Evolutionary conservation across 1,140 invertebrate genomes (phyloP).

Genomic region (Lycorma delicatula): DNA sequence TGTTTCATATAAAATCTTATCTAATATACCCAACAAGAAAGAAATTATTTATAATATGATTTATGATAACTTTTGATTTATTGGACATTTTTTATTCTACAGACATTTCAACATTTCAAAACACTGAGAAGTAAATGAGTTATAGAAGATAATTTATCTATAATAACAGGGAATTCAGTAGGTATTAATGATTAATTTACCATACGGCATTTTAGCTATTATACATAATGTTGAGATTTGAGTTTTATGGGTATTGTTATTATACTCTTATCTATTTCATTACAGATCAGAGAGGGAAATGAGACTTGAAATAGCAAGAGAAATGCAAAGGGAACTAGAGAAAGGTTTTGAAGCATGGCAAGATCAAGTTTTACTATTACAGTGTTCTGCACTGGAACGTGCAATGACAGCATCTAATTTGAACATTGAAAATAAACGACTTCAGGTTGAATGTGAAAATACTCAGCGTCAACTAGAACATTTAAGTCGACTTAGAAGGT

Average conservation of each 20-base stretch:
- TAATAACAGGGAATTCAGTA: no score
- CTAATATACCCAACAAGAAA: no score
- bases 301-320: conserved; percentile 27
- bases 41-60: no score
- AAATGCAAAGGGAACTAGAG: conserved; percentile 30
- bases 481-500: conserved; percentile 27
- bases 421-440: conserved; percentile 25
- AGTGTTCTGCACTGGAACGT: conserved; percentile 28
- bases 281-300: conserved; percentile 30
- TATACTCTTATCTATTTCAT: neutral
- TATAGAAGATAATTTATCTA: no score
- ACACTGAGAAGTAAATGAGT: no score
- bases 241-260: conserved; percentile 10
- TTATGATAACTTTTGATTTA: no score
- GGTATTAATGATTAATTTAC: no score
- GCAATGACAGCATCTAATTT: conserved; percentile 27
- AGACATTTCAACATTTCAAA: no score
- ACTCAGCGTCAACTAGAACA: conserved; percentile 25
- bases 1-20: no score
- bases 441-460: conserved; percentile 26
- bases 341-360: conserved; percentile 33
- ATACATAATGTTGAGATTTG: no score
- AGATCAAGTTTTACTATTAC: conserved; percentile 31
- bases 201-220: no score
- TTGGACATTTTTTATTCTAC: no score